Percentiles rank a stretch among this genome's conserved stretches.
phyloP scores from a whole-genome alignment of 2,888 invertebrate genomes.

The Acleris literana region DNA sequence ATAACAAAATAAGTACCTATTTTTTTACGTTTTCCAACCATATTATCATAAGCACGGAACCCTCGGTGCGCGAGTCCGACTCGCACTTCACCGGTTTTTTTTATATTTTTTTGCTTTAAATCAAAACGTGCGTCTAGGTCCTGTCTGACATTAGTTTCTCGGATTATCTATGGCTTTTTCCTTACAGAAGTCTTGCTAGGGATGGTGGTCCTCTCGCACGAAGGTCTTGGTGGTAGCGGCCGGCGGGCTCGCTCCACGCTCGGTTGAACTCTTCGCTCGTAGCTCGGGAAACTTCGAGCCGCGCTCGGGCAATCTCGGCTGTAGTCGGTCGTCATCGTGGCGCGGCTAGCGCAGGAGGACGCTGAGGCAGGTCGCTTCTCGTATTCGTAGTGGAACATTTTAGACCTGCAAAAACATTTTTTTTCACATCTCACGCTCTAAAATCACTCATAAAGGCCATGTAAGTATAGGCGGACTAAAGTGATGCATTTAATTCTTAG shows the following conservation, averaged over 20 bases:
- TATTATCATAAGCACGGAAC: no score
- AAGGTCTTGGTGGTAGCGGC: constrained; percentile 67
- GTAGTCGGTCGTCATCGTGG: constrained; percentile 56
- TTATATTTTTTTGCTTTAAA: no score
- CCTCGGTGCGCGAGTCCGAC: no score
- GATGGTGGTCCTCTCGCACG: constrained; percentile 49
- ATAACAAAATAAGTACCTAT: no score
- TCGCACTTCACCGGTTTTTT: no score
- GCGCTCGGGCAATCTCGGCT: constrained; percentile 44
- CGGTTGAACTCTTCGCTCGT: constrained; percentile 33
- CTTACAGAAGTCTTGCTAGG: constrained; percentile 57
- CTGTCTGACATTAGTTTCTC: no score
- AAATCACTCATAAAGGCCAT: no score
- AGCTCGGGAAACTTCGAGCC: constrained; percentile 11
- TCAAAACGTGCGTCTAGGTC: no score
- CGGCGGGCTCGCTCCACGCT: constrained; percentile 48
- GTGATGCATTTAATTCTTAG: no score
- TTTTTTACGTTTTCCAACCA: no score
- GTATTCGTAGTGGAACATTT: constrained; percentile 74
- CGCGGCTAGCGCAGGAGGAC: constrained; percentile 53
- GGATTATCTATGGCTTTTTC: not conserved
- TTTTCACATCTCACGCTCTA: no score
- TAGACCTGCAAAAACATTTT: constrained; percentile 22
- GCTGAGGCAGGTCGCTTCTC: constrained; percentile 66
- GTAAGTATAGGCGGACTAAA: no score